A percentile compares a stretch with the other conserved stretches of the same genome.
Conservation (phyloP, 1,140 invertebrate genomes). For the Heliconius himera region DNA sequence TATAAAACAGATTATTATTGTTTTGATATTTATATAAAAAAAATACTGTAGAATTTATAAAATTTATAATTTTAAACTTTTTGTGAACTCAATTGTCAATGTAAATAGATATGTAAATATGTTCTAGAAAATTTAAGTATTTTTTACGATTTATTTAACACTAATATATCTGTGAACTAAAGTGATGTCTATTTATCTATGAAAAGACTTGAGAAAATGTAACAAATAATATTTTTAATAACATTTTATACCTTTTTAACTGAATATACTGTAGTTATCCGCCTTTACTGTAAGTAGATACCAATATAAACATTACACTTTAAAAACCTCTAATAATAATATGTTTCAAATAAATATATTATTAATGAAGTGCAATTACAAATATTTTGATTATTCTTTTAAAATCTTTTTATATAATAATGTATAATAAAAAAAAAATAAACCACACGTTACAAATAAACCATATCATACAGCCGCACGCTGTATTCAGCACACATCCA, state of each 20-base stretch:
- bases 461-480: too few species aligned
- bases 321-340: not conserved
- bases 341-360: too few species aligned
- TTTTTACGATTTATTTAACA: not conserved
- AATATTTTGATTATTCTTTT: too few species aligned
- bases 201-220: not conserved
- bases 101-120: conserved; percentile 29
- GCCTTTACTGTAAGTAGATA: not conserved
- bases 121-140: conserved; percentile 14
- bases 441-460: too few species aligned
- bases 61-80: not conserved
- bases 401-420: too few species aligned
- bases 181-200: not conserved
- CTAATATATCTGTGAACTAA: not conserved
- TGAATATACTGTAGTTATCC: not conserved
- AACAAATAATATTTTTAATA: not conserved
- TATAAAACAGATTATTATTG: not conserved
- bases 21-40: not conserved
- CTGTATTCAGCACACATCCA: too few species aligned
- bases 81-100: conserved; percentile 14
- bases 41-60: not conserved
- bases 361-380: too few species aligned
- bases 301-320: not conserved
- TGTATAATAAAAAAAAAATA: too few species aligned
- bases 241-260: not conserved